A percentile compares a stretch with the other conserved stretches of the same genome.
Conservation (phyloP, 2,797 vertebrate species). For the Enteromius trimaculatus region DNA sequence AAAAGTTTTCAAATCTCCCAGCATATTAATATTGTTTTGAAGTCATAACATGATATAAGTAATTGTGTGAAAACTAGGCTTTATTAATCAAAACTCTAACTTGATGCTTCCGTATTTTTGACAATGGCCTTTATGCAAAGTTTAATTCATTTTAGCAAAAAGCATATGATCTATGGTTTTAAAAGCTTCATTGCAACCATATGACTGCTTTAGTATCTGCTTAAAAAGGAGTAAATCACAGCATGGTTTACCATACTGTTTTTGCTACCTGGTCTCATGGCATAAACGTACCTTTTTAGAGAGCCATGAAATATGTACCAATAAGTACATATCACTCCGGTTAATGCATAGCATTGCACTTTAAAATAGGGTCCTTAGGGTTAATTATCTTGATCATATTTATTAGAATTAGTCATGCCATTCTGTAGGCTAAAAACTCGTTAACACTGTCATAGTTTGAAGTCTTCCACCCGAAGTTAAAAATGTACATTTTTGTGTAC, state of each 20-base stretch:
- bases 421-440: conserved; percentile 2
- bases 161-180: not conserved
- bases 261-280: too few species aligned
- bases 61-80: too few species aligned
- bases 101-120: too few species aligned
- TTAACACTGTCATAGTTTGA: conserved; percentile 9
- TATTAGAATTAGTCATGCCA: not conserved
- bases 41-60: too few species aligned
- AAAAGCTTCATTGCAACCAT: not conserved
- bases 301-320: too few species aligned
- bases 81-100: too few species aligned
- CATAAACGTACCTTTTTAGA: too few species aligned
- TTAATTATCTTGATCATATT: conserved; percentile 23
- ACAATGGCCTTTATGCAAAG: too few species aligned
- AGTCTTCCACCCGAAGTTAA: conserved; percentile 12
- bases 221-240: not conserved
- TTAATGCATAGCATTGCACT: not conserved
- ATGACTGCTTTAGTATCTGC: not conserved
- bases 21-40: too few species aligned
- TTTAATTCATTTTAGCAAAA: too few species aligned
- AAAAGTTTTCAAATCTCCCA: too few species aligned
- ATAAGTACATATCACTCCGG: too few species aligned
- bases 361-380: not conserved
- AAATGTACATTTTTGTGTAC: not conserved
- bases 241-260: not conserved